These are phyloP conservation scores for Hydractinia echinata DNA, from an alignment of 30 jellyfish, hydroid and myxozoan species.

Conservation along the genomic window DNA sequence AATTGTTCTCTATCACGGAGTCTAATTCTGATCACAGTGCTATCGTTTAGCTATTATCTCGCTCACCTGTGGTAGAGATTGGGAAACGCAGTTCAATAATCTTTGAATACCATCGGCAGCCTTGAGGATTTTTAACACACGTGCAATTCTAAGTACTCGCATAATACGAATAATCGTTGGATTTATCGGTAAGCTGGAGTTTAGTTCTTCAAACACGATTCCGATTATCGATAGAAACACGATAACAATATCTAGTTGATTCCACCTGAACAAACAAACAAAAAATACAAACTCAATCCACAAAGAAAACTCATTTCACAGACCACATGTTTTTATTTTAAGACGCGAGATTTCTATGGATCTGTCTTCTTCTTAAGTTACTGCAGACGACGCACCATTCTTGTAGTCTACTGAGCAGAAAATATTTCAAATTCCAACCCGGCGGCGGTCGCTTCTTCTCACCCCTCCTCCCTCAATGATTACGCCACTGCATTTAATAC, in stretches of 20 bases:
- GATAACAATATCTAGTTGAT: slow-evolving; percentile 79
- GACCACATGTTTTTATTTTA: no score
- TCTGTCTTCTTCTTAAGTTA: no score
- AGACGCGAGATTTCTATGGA: no score
- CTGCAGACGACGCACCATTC: no score
- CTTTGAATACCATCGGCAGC: slow-evolving; percentile 97
- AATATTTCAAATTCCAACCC: no score
- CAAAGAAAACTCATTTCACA: no score
- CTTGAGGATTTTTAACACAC: slow-evolving; percentile 82
- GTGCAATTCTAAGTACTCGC: slow-evolving; percentile 87
- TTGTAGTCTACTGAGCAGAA: no score
- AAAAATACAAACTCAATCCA: not conserved
- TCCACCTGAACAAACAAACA: slow-evolving; percentile 61
- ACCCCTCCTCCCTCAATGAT: no score
- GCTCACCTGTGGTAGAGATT: slow-evolving; percentile 92
- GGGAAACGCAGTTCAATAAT: slow-evolving; percentile 81
- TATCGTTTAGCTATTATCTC: not conserved
- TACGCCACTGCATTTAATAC: no score
- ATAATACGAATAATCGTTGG: slow-evolving; percentile 91
- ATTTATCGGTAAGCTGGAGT: slow-evolving; percentile 89
- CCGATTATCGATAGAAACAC: slow-evolving; percentile 86
- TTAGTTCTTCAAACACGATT: slow-evolving; percentile 72
- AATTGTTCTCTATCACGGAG: no score
- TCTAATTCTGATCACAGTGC: not conserved
- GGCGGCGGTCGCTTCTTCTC: no score